phyloP scores from a whole-genome alignment of 2,888 invertebrate species.

The Sipha maydis region DNA sequence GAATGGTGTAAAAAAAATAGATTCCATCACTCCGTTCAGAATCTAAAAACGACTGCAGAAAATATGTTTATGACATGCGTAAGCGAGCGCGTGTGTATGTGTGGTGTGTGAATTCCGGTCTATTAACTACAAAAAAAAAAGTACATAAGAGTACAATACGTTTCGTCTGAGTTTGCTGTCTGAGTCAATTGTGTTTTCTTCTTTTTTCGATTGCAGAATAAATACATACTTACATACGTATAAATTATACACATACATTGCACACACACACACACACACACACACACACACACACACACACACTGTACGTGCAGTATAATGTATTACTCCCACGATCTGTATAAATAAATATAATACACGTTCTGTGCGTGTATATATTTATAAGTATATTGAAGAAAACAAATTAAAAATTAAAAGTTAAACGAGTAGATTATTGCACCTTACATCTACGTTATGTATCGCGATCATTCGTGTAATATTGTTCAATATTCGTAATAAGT shows the following conservation, averaged over 20 bases:
- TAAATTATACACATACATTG: too few species aligned
- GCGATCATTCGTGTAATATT: neutral
- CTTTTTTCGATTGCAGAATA: neutral
- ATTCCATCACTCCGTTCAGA: too few species aligned
- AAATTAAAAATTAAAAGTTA: too few species aligned
- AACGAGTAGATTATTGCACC: neutral
- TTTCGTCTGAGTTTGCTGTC: slow-evolving; percentile 1
- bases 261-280: too few species aligned
- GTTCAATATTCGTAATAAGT: too few species aligned
- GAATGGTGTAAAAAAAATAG: neutral
- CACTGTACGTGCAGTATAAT: too few species aligned
- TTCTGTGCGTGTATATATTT: too few species aligned
- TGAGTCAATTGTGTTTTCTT: neutral
- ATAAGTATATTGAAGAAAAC: neutral
- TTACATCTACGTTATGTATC: neutral
- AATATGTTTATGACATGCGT: too few species aligned
- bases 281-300: too few species aligned
- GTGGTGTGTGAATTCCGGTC: neutral
- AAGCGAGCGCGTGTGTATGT: neutral
- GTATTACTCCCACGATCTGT: too few species aligned
- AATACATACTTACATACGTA: neutral
- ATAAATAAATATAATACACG: too few species aligned
- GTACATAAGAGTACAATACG: neutral
- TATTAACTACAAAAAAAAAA: neutral
- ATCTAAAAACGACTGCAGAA: too few species aligned